Percentiles rank a stretch among this genome's conserved stretches.
Evolutionary conservation across 2,113 vertebrate genomes (phyloP).

Genomic region (Nannobrachium achirus): DNA sequence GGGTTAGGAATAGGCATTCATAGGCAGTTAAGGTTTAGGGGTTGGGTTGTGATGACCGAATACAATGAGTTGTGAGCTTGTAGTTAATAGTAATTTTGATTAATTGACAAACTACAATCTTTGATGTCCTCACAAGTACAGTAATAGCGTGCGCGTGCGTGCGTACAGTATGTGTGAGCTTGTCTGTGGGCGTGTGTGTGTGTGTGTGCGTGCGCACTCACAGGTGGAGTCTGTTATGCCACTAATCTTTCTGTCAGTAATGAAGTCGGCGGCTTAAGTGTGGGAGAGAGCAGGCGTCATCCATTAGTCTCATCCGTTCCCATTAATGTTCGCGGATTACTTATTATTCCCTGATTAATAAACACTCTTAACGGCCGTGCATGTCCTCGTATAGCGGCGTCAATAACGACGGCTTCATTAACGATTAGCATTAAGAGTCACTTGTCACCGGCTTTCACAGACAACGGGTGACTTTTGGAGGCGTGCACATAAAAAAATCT

Average conservation of each 20-base stretch:
- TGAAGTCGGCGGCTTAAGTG: constrained; percentile 77
- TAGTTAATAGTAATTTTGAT: too few species aligned
- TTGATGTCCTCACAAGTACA: too few species aligned
- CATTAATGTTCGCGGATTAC: constrained; percentile 78
- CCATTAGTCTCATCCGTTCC: constrained; percentile 77
- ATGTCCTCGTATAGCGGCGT: constrained; percentile 69
- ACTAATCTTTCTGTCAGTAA: constrained; percentile 78
- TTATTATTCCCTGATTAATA: constrained; percentile 83
- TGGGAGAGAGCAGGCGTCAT: constrained; percentile 69
- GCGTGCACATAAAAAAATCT: too few species aligned
- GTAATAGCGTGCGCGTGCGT: neutral
- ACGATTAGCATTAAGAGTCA: constrained; percentile 70
- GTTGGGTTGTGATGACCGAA: too few species aligned
- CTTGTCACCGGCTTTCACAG: constrained; percentile 57
- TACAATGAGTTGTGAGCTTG: too few species aligned
- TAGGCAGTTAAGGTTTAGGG: too few species aligned
- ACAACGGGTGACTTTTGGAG: neutral
- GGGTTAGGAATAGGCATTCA: too few species aligned
- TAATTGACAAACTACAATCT: too few species aligned
- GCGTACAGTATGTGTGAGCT: constrained; percentile 22
- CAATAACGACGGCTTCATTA: constrained; percentile 76
- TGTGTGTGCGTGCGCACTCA: constrained; percentile 38
- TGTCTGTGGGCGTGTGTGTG: constrained; percentile 29
- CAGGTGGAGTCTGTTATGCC: constrained; percentile 69
- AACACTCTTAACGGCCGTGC: constrained; percentile 64